Evolutionary conservation across 2,797 vertebrate genomes (phyloP).

Genomic region (Sternotherus odoratus): DNA sequence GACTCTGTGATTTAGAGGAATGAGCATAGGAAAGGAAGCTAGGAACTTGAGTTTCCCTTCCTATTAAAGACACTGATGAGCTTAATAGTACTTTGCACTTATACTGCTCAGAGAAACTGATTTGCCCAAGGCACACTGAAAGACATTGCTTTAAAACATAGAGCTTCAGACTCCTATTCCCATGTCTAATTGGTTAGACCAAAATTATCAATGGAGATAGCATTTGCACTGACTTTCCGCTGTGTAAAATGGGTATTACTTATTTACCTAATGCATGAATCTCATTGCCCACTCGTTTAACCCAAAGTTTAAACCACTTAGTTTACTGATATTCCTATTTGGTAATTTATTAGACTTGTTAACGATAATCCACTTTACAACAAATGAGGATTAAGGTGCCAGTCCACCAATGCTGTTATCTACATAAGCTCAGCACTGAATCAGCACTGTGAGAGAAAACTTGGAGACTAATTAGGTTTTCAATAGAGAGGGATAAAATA

Average conservation of each 20-base stretch:
- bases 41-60: neutral
- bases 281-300: neutral
- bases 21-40: neutral
- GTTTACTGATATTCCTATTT: neutral
- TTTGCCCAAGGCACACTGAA: neutral
- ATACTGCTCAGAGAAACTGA: neutral
- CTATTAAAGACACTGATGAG: neutral
- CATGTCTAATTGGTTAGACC: neutral
- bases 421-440: neutral
- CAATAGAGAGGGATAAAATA: neutral
- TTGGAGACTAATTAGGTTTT: neutral
- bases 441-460: neutral
- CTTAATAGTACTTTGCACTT: neutral
- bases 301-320: neutral
- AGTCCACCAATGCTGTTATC: neutral
- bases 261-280: neutral
- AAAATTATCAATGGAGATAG: neutral
- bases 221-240: neutral
- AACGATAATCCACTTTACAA: neutral
- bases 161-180: neutral
- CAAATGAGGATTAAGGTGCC: neutral
- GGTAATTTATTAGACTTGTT: neutral
- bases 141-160: neutral
- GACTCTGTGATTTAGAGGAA: neutral
- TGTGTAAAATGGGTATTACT: neutral